Evolutionary conservation across 2,113 vertebrate genomes (phyloP).

Genomic region (Cebidichthys violaceus): DNA sequence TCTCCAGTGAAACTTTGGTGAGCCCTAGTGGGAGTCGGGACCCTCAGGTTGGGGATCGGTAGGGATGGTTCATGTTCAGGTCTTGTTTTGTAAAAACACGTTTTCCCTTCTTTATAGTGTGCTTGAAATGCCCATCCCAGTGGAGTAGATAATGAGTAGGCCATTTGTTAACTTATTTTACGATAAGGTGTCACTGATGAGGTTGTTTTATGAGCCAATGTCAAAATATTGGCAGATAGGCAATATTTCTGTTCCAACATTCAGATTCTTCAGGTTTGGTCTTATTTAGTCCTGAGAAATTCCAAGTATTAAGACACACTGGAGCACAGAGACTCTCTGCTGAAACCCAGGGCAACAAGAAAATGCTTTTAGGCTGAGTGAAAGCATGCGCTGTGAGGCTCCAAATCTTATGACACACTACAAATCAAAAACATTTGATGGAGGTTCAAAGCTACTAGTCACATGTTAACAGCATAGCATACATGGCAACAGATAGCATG

Average conservation of each 20-base stretch:
- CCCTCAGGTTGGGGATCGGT: background rate
- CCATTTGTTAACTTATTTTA: background rate
- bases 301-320: background rate
- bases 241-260: background rate
- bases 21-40: too few species aligned
- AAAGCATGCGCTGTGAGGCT: background rate
- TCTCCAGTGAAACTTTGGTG: too few species aligned
- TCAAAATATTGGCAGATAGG: background rate
- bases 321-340: background rate
- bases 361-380: background rate
- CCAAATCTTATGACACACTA: background rate
- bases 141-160: background rate
- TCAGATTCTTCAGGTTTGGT: background rate
- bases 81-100: too few species aligned
- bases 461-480: background rate
- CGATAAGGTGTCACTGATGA: background rate
- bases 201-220: background rate
- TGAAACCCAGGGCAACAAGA: background rate
- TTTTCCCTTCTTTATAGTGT: too few species aligned
- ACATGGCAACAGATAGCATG: constrained; percentile 1
- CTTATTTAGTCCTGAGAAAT: background rate
- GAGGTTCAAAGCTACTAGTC: background rate
- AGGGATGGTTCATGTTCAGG: background rate
- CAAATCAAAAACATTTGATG: background rate
- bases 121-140: too few species aligned